Evolutionary conservation across 2,888 invertebrate genomes (phyloP).

Genomic region (Drosophila peninsularis): DNA sequence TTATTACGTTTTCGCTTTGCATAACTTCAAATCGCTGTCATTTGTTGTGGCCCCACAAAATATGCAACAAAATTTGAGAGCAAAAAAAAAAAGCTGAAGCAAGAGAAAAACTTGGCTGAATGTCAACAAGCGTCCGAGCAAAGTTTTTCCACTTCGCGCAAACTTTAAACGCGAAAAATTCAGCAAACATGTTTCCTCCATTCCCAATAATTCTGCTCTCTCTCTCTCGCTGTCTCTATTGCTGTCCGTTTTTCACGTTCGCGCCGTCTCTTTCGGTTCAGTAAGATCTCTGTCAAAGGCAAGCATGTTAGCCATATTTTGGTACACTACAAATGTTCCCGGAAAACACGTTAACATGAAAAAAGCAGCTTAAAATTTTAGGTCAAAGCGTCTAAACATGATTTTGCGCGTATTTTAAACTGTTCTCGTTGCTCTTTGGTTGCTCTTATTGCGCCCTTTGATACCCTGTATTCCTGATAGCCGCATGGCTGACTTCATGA

Average conservation of each 20-base stretch:
- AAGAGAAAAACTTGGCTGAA: conserved; percentile 16
- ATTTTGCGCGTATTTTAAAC: conserved; percentile 50
- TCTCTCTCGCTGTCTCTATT: not conserved
- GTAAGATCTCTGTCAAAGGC: conserved; percentile 27
- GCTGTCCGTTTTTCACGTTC: no score
- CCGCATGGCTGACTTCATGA: no score
- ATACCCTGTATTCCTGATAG: conserved; percentile 3
- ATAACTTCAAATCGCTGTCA: conserved; percentile 19
- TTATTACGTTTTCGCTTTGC: conserved; percentile 25
- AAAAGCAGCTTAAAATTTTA: conserved; percentile 48
- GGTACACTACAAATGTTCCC: not conserved
- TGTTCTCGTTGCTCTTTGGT: conserved; percentile 32
- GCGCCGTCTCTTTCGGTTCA: no score
- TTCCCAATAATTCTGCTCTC: not conserved
- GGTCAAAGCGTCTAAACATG: conserved; percentile 64
- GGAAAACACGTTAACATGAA: not conserved
- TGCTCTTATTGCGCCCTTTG: conserved; percentile 4
- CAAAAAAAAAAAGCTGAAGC: not conserved
- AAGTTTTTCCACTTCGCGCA: conserved; percentile 30
- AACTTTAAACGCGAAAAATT: conserved; percentile 50
- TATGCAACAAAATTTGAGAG: conserved; percentile 45
- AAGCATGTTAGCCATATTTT: conserved; percentile 39
- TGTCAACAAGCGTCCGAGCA: conserved; percentile 29
- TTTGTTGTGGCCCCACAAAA: conserved; percentile 34
- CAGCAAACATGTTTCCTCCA: not conserved